Base-by-base conservation (phyloP, 2,797 vertebrate genomes). In the Cyprinodon diabolis region DNA sequence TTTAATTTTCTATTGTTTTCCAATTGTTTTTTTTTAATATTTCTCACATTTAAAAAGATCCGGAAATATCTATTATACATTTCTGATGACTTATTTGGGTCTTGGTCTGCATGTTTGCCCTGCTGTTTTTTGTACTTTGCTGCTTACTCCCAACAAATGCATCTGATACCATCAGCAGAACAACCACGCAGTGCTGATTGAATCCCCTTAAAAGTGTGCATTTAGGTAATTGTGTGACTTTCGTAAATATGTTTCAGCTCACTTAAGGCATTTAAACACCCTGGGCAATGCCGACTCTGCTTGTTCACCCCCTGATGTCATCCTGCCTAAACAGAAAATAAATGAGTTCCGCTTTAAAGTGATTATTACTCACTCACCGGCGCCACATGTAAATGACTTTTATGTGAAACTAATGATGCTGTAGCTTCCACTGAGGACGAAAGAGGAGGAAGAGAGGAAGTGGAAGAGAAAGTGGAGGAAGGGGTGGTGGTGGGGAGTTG, bases 351-450 rank as follows among this genome's bases (percentile, higher is more conserved):
- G 81, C 80, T 86, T 43, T 90, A 89, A 91, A 93, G 92, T 92
- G 91, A 92, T 93, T 90, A 92, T 90, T 90, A 84, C 90, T 93
- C 89, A 89, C 88, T 90, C 88, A 68, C 80, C 79, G 83, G 86
- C 72, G 74, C 91, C 86, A 90, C 91, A 93, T 93, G 93, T 89
- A 94, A 93, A 94, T 89, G 81, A 93, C 91, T 90, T 91, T 92
- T 90, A 93, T 92, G 91, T 90, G 92, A 89, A 93, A 92, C 91
- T 89, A 93, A 92, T 92, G 90, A 92, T 91, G 91, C 79, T 78
- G 87, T 81, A 91, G 91, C 85, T 85, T 90, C 82, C 79, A 88
- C 89, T 88, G 78, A 89, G 80, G 87, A 81, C 75, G 86, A 81
- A 68, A 86, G 79, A 52, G 68, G 65, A 43, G 68, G 66, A 75